Conservation (phyloP, 2,797 vertebrate species). For the Characodon lateralis region DNA sequence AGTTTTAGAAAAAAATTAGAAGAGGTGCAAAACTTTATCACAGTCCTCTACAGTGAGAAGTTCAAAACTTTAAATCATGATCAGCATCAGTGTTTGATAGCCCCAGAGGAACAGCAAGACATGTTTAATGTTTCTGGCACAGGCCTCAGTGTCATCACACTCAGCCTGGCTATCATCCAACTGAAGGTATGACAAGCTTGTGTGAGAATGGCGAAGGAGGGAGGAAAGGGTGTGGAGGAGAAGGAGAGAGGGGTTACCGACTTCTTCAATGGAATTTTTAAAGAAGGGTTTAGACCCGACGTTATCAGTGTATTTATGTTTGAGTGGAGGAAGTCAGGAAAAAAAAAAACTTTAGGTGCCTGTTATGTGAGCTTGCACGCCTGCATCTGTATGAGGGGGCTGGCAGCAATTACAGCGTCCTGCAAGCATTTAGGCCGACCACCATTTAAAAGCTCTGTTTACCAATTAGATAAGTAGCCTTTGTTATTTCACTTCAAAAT, state of each 20-base stretch:
- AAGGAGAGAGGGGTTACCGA: conserved; percentile 16
- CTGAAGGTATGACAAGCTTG: conserved; percentile 58
- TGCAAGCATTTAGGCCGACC: conserved; percentile 85
- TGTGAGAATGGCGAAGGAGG: conserved; percentile 48
- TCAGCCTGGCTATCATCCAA: conserved; percentile 64
- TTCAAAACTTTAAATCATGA: conserved; percentile 32
- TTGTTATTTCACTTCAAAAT: conserved; percentile 83
- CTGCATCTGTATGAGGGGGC: conserved; percentile 63
- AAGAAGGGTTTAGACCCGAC: conserved; percentile 69
- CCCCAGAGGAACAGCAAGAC: conserved; percentile 36
- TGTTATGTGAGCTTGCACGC: conserved; percentile 44
- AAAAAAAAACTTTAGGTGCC: conserved; percentile 22
- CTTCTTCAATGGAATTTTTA: conserved; percentile 72
- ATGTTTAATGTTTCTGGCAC: conserved; percentile 64
- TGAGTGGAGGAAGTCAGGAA: conserved; percentile 51
- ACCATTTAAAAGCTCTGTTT: conserved; percentile 81
- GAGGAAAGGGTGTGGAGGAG: conserved; percentile 1
- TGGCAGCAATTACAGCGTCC: conserved; percentile 85
- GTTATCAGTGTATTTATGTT: conserved; percentile 76
- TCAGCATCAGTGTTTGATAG: conserved; percentile 48
- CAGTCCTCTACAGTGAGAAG: conserved; percentile 1
- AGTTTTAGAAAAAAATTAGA: background rate
- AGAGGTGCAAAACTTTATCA: background rate
- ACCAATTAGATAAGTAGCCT: conserved; percentile 86
- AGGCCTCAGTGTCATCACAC: conserved; percentile 61